phyloP scores from a whole-genome alignment of 2,888 invertebrate genomes.

The Mythimna impura region DNA sequence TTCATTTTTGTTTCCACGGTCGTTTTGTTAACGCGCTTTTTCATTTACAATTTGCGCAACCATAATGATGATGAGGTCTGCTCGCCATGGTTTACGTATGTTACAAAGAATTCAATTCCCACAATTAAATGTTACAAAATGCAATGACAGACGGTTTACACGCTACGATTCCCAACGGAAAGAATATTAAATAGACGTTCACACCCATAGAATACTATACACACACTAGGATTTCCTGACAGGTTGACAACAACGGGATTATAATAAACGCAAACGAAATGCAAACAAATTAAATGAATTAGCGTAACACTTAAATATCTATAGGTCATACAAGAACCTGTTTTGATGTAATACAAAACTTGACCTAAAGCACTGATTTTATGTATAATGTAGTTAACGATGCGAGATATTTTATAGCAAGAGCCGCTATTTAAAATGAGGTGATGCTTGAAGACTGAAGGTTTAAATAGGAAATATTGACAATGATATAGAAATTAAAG shows the following conservation, averaged over 20 bases:
- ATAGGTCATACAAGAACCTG: not conserved
- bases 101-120: constrained; percentile 52
- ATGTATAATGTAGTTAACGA: not conserved
- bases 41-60: constrained; percentile 45
- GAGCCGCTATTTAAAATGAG: not conserved
- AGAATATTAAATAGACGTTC: constrained; percentile 31
- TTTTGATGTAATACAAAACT: constrained; percentile 7
- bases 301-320: not conserved
- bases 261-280: constrained; percentile 4
- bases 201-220: constrained; percentile 17
- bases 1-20: constrained; percentile 40
- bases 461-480: not conserved
- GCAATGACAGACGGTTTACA: constrained; percentile 20
- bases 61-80: constrained; percentile 30
- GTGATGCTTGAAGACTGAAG: not conserved
- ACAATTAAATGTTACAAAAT: constrained; percentile 57
- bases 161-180: constrained; percentile 47
- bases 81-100: constrained; percentile 43
- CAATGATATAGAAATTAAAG: not conserved
- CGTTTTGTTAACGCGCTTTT: constrained; percentile 19
- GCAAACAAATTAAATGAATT: not conserved
- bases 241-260: not conserved
- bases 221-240: constrained; percentile 24
- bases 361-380: not conserved
- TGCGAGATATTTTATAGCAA: not conserved